Evolutionary conservation across 2,113 vertebrate genomes (phyloP), one percentile per base, ranked within the genome.

Genomic region (Lampris incognitus): DNA sequence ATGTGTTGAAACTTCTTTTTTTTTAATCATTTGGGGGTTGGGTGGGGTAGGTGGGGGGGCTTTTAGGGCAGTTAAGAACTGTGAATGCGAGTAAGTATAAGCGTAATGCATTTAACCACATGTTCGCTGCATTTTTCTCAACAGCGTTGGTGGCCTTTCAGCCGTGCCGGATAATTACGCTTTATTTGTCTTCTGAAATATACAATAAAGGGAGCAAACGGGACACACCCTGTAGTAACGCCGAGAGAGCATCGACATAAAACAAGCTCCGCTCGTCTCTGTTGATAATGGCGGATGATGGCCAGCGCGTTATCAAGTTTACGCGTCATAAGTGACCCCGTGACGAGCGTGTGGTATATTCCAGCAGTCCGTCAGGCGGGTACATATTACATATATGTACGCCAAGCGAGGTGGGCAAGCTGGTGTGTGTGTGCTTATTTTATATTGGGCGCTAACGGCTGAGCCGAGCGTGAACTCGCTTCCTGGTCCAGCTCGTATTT

Each of bases 101-200:
- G 37, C 50, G 51, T 42, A 54, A 63, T 46, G 44, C 7, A 46
- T 7, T 7, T 7, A 7, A 2, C 44, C 44, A 46, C 54, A 36
- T 44, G 36, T 72, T 72, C n/a, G 62, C 24, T 24, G 10, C 42
- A 46, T 3, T 8, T 24, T 24, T 65, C 61, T 61, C 68, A 38
- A 54, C 76, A 38, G 68, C 61, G 81, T 76, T 82, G 83, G 85
- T 89, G 81, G 85, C 70, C 72, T 69, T 66, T 66, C 39, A 73
- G 68, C 64, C 60, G n/a, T 39, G 55, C 69, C 46, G 57, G 58
- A 49, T 78, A 71, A 90, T 85, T 72, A 81, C 65, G 71, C 46
- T 83, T 82, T 65, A 86, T 87, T 72, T 83, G 66, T 78, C 51
- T 66, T 78, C 71, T 85, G 81, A 83, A 85, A 79, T 77, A 76